Evolutionary conservation across 37 sponge, comb jelly and placozoan species (phyloP).

Genomic region (Halichondria panicea): DNA sequence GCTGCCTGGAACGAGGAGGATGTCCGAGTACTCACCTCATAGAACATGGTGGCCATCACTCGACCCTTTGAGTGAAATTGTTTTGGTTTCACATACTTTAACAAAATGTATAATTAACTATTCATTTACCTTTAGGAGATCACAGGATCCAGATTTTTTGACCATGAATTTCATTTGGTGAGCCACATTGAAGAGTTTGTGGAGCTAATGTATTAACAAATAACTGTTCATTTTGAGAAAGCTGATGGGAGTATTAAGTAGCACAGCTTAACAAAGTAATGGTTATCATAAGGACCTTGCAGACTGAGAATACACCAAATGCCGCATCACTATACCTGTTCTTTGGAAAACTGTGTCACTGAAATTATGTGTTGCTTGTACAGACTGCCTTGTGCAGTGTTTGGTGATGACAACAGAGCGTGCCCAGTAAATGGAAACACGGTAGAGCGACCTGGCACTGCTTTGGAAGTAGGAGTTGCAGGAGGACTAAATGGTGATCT

Average conservation of each 20-base stretch:
- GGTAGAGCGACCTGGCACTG: not conserved
- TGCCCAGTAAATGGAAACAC: not conserved
- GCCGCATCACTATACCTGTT: constrained; percentile 51
- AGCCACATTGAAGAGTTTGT: constrained; percentile 56
- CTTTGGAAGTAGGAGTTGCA: not conserved
- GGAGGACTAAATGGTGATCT: constrained; percentile 21
- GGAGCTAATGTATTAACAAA: constrained; percentile 7
- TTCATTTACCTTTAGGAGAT: constrained; percentile 68
- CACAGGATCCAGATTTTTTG: constrained; percentile 55
- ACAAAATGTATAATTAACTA: not conserved
- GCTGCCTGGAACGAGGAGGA: constrained; percentile 90
- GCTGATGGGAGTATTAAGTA: no score
- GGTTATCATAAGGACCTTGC: no score
- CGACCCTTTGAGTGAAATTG: constrained; percentile 52
- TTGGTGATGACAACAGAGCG: not conserved
- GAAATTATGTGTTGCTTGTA: constrained; percentile 69
- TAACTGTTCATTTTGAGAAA: not conserved
- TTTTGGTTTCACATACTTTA: not conserved
- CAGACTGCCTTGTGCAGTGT: constrained; percentile 24
- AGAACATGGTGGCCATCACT: constrained; percentile 93
- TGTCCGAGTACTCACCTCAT: constrained; percentile 96
- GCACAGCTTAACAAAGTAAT: no score
- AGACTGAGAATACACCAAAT: not conserved
- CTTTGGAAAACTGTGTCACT: constrained; percentile 80
- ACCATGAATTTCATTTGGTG: constrained; percentile 86